Evolutionary conservation across 2,113 vertebrate species (phyloP), one percentile per base, ranked within the genome.

Genomic region (Recurvirostra avosetta): DNA sequence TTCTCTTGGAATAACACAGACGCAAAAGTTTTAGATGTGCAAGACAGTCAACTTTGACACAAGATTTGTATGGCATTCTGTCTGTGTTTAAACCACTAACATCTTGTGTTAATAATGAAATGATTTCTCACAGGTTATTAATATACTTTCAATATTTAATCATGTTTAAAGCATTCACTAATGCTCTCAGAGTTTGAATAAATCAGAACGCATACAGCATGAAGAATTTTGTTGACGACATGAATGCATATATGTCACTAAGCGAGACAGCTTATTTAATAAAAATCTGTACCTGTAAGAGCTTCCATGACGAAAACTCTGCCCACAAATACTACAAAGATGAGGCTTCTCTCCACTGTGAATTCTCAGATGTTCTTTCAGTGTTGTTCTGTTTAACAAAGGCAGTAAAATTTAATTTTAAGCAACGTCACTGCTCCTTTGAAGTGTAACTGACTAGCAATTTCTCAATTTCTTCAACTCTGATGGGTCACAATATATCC

Each of bases 261-360:
- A 30, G 10, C 1, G 4, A 74, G 59, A 78, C 43, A 86, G 58
- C 8, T 78, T 40, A 63, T 65, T 62, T 50, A 67, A 71, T 43
- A 91, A 85, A 84, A 75, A 67, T 36, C 40, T 43, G 73, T 93
- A 99, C 99, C 99, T 99, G 97, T 99, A 99, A 25, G 99, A 99
- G 94, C 99, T 99, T 89, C 99, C 99, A 56, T 99, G 99, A 62
- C 99, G 99, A 97, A 99, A 99, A 97, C 99, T 99, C 90, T 99
- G 99, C 20, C 99, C 99, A 90, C 99, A 99, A 94, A 99, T 99
- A 93, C 99, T 99, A 91, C 99, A 99, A 38, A 99, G 98, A 92
- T 99, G 99, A 96, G 99, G 99, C 56, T 99, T 99, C 94, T 99
- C 99, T 93, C 99, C 99, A 72, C 99, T 99, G 96, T 99, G 99